Base-by-base conservation (phyloP, 1,140 invertebrate species). In the Drosophila prosaltans region DNA sequence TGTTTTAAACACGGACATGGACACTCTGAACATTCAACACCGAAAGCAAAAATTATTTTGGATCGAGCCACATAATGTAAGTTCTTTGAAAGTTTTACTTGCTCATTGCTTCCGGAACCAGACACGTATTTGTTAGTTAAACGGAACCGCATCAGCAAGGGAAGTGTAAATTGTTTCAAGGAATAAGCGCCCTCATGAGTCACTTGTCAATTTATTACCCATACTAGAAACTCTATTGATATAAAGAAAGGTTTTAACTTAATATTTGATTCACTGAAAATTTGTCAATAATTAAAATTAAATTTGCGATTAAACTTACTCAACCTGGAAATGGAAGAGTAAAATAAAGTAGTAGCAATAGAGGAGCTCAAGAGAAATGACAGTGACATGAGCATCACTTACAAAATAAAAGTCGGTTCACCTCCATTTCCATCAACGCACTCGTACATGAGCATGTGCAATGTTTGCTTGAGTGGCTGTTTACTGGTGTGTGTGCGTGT, bases 1-100 rank as follows among this genome's bases (percentile, higher is more conserved):
- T 89, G 73, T 81, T 89, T 89, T 71, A 88, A 88, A 88, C 84
- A 88, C 89, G 83, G 80, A 88, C 84, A 88, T 84, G 69, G 72
- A 70, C 60, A 40, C 63, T 26, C 24, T 62, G 41, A 8, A 40
- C 59, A 59, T 68, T 69, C 62, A 65, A 64, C 68, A 78, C 66
- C 65, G 3, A 26, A 9, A 21, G 80, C 61, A 32, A 65, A 80
- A 72, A 77, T 72, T 77, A 80, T 70, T 66, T 68, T 43, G 58
- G 57, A 66, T 74, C 68, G 60, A 51, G 74, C 63, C 70, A 74
- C 77, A 80, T 80, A 89, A 78, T 88, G 77, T 70, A 73, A 88
- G 80, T 88, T 88, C 84, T 88, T 88, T 83, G 74, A 82, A 88
- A 88, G 65, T 88, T 88, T 88, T 70, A 66, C 72, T 71, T 76